phyloP scores from a whole-genome alignment of 2,113 vertebrate species.

The Microcebus jonahi region DNA sequence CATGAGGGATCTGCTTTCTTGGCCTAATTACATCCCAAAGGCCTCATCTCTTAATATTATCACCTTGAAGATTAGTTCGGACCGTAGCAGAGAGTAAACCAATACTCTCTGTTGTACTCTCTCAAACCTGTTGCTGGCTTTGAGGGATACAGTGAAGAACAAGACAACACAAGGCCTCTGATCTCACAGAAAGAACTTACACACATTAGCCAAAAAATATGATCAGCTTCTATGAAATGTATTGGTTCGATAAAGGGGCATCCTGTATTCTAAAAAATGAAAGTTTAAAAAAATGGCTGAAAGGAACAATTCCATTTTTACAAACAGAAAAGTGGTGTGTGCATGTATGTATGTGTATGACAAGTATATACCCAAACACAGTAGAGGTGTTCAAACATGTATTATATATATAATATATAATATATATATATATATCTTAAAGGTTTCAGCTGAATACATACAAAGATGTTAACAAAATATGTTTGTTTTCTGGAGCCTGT shows the following conservation, averaged over 20 bases:
- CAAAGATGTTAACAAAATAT: not conserved
- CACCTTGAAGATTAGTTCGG: not conserved
- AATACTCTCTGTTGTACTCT: not conserved
- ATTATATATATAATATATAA: too few relatives aligned
- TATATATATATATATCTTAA: not conserved
- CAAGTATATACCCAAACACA: not conserved
- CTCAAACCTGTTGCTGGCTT: not conserved
- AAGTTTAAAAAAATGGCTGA: not conserved
- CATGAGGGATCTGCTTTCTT: not conserved
- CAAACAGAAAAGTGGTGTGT: not conserved
- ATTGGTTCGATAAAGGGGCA: not conserved
- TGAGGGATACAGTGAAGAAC: not conserved
- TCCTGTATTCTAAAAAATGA: not conserved
- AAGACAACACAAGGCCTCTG: not conserved
- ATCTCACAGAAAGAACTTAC: not conserved
- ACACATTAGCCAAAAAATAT: not conserved
- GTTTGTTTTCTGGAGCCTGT: not conserved
- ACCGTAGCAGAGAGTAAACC: not conserved
- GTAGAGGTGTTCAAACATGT: not conserved
- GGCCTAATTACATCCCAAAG: not conserved
- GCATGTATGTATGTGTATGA: not conserved
- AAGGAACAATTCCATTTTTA: not conserved
- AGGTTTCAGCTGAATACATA: not conserved
- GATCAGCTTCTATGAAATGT: not conserved
- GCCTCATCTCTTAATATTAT: not conserved